Conservation (phyloP, 2,888 invertebrate genomes). For the Micoletzkya japonica region DNA sequence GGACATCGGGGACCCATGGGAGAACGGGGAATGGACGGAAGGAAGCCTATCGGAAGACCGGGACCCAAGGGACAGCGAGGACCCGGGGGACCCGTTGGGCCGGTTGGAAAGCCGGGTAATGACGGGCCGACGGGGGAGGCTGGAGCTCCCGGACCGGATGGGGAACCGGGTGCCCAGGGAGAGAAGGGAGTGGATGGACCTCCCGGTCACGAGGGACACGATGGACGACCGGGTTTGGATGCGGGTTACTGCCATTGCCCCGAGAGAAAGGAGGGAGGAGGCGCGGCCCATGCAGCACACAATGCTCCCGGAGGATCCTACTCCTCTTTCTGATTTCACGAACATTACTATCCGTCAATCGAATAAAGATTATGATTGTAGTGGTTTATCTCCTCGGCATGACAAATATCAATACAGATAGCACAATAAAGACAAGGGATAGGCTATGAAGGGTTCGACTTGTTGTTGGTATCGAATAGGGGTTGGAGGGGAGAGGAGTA, state of each 20-base stretch:
- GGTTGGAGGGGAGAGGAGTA: no score
- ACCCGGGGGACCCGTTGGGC: slow-evolving; percentile 5
- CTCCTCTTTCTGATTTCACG: no score
- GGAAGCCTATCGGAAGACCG: slow-evolving; percentile 27
- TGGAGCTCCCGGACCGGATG: slow-evolving; percentile 19
- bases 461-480: no score
- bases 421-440: no score
- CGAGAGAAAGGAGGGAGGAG: slow-evolving; percentile 15
- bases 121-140: slow-evolving; percentile 14
- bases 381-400: no score
- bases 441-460: no score
- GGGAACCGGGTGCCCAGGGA: slow-evolving; percentile 20
- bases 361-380: no score
- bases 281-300: no score
- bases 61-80: slow-evolving; percentile 28
- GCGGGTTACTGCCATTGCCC: slow-evolving; percentile 60
- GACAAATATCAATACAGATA: no score
- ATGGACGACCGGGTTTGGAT: slow-evolving; percentile 37
- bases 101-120: slow-evolving; percentile 5
- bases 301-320: no score
- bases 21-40: slow-evolving; percentile 22
- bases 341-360: no score
- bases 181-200: slow-evolving; percentile 11
- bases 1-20: slow-evolving; percentile 15
- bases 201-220: slow-evolving; percentile 28